Evolutionary conservation across 2,888 invertebrate species (phyloP).

Genomic region (Brachycybe producta): DNA sequence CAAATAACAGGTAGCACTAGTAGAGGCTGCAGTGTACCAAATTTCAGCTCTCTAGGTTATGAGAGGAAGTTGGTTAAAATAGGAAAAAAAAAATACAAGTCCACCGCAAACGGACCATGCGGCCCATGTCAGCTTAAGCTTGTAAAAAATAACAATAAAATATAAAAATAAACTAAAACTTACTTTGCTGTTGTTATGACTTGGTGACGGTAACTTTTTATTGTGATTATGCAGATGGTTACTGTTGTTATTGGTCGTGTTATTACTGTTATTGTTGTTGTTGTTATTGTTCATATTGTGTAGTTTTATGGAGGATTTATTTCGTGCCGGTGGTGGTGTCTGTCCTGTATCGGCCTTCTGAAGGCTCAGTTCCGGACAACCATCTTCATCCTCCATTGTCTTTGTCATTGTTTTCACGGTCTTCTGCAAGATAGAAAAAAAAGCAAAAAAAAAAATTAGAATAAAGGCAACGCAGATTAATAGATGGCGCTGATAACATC

Average conservation of each 20-base stretch:
- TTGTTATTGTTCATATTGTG: slow-evolving; percentile 1
- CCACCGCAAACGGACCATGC: too few relatives aligned
- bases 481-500: too few relatives aligned
- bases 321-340: not conserved
- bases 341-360: slow-evolving; percentile 1
- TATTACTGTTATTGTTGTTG: slow-evolving; percentile 1
- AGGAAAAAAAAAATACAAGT: too few relatives aligned
- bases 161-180: not conserved
- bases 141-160: not conserved
- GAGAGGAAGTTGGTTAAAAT: too few relatives aligned
- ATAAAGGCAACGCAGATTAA: too few relatives aligned
- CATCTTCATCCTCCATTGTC: not conserved
- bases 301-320: not conserved
- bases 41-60: too few relatives aligned
- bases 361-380: not conserved
- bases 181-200: not conserved
- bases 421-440: not conserved
- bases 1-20: too few relatives aligned
- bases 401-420: not conserved
- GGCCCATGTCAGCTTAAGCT: not conserved
- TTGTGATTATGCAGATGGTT: not conserved
- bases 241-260: not conserved
- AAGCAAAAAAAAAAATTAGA: not conserved
- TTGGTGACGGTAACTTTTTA: not conserved
- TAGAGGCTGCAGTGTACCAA: too few relatives aligned